phyloP scores from a whole-genome alignment of 1,140 invertebrate species.

The Arctopsyche grandis region DNA sequence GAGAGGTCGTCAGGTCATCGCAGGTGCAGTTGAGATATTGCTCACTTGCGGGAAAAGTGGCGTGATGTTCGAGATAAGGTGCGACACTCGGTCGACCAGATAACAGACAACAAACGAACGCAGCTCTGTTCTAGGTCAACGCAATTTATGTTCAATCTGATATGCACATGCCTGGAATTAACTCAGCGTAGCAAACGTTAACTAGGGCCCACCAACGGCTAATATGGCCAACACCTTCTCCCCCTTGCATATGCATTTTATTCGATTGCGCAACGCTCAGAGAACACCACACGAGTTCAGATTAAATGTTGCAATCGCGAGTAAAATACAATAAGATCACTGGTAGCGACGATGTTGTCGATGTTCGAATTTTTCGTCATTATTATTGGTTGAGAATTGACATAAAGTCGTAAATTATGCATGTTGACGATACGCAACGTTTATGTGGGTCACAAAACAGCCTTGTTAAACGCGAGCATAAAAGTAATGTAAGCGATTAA shows the following conservation, averaged over 20 bases:
- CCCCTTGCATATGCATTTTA: background rate
- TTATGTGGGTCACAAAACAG: too few species aligned
- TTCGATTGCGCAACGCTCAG: background rate
- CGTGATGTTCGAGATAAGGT: background rate
- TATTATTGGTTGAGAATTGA: background rate
- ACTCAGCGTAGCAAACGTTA: conserved; percentile 30
- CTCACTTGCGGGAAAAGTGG: background rate
- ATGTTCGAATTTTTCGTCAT: too few species aligned
- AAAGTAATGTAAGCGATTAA: too few species aligned
- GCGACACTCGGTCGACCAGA: background rate
- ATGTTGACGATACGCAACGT: too few species aligned
- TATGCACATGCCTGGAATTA: conserved; percentile 41
- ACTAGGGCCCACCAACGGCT: conserved; percentile 1
- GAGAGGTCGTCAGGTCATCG: background rate
- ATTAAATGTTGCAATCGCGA: too few species aligned
- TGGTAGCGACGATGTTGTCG: too few species aligned
- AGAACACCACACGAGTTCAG: too few species aligned
- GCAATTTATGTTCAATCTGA: conserved; percentile 48
- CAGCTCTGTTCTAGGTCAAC: conserved; percentile 36
- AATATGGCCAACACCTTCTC: background rate
- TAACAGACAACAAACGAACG: conserved; percentile 11
- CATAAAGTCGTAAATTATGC: too few species aligned
- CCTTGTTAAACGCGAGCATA: too few species aligned
- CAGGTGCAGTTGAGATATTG: background rate
- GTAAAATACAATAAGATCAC: too few species aligned